Base-by-base conservation (phyloP, 2,888 invertebrate species). In the Sepiola atlantica region DNA sequence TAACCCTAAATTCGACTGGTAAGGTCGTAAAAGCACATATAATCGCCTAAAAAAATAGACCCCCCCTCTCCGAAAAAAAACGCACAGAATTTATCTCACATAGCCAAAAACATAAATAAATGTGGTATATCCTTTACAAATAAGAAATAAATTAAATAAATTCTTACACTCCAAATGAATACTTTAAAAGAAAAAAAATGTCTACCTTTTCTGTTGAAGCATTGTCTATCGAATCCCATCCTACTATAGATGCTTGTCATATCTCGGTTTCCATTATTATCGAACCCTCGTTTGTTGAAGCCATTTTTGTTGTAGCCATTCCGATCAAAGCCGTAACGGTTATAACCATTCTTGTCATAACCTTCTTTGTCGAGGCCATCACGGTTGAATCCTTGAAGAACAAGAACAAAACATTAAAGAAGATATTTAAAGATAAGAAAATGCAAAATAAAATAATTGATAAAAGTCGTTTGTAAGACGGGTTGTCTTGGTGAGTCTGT, bases 351-450 rank as follows among this genome's bases (percentile, higher is more conserved):
- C 21, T 94, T 93, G 94, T 96, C 96, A 95, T 95, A 97, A 28
- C 97, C 97, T 77, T 95, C 94, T 91, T 94, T 95, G 94, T 97
- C 95, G 95, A 96, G 96, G 21, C 97, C 97, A 96, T 97, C 97
- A 94, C 96, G 95, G 95, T 97, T 96, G 94, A 95, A 97, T 24
- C 97, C 97, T 97, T 45, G 16, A 14, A n/a, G n/a, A 92, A 92
- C 0, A 54, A 21, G 55, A 54, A 45, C 45, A 92, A 28, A 16
- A 90, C 35, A 16, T 77, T 77, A 21, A 92, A 92, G 2, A 45
- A 90, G 0, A 90, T 10, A 90, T 90, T 24, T 35, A 21, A 94
- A 45, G 57, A 16, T n/a, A 28, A 61, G 45, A 1, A 93, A 16
- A 93, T 54, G 24, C 91, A 32, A 90, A 45, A 55, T 12, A 55